phyloP scores from a whole-genome alignment of 2,113 vertebrate genomes.

The Etheostoma cragini region DNA sequence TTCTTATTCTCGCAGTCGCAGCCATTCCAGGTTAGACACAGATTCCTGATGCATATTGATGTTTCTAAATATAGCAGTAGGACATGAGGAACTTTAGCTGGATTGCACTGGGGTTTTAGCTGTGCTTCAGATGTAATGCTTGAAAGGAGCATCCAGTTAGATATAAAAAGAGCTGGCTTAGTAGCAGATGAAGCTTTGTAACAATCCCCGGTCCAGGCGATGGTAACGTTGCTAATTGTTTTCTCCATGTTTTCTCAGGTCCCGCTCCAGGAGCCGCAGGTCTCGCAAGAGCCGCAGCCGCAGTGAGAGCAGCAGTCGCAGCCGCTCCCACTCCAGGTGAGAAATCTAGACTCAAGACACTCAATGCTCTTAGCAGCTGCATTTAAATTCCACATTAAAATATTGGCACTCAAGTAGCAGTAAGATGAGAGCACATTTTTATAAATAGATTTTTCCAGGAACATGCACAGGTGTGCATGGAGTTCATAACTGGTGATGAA shows the following conservation, averaged over 20 bases:
- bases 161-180: background rate
- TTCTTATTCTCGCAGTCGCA: constrained; percentile 94
- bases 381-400: background rate
- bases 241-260: constrained; percentile 81
- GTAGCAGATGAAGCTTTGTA: no score
- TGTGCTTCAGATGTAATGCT: background rate
- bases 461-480: background rate
- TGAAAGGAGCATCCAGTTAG: background rate
- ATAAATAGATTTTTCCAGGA: constrained; percentile 15
- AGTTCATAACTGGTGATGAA: background rate
- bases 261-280: constrained; percentile 93
- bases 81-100: background rate
- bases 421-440: constrained; percentile 7
- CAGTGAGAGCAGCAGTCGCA: constrained; percentile 91
- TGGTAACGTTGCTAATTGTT: background rate
- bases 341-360: background rate
- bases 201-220: background rate
- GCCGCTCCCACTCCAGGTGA: constrained; percentile 91
- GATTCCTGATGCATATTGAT: background rate
- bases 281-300: constrained; percentile 94
- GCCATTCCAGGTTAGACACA: constrained; percentile 88
- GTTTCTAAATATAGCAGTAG: background rate
- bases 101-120: background rate
- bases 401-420: background rate
- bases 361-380: background rate